A percentile compares a stretch with the other conserved stretches of the same genome.
Conservation (phyloP, 2,113 vertebrate species). For the Dasyurus viverrinus region DNA sequence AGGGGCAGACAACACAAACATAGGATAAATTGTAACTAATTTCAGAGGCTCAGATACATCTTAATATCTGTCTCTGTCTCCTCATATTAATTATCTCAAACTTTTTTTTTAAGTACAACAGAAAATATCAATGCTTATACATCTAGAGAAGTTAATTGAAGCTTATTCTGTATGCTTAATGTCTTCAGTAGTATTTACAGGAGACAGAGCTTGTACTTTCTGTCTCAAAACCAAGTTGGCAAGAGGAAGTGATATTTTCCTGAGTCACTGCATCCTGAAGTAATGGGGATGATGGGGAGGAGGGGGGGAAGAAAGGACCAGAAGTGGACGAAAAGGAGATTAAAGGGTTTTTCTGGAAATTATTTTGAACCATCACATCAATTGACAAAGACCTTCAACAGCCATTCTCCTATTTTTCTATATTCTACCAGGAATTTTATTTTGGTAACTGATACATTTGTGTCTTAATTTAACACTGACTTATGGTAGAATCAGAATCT, state of each 20-base stretch:
- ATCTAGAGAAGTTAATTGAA: neutral
- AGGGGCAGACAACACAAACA: neutral
- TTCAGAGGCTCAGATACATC: neutral
- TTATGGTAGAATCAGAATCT: neutral
- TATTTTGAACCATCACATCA: neutral
- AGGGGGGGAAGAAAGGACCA: neutral
- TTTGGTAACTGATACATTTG: neutral
- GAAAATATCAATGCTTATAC: neutral
- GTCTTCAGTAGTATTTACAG: neutral
- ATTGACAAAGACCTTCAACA: neutral
- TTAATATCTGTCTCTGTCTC: neutral
- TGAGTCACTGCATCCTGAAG: neutral
- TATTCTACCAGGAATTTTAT: neutral
- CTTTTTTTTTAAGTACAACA: neutral
- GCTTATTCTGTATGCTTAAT: neutral
- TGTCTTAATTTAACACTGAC: conserved; percentile 2
- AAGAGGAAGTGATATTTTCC: neutral
- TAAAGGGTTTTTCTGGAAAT: neutral
- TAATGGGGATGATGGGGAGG: too few species aligned
- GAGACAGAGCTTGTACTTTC: neutral
- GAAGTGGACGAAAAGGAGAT: neutral
- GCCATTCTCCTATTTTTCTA: neutral
- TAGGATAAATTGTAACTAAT: neutral
- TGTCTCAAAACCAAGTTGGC: neutral
- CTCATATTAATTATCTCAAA: neutral